phyloP scores from a whole-genome alignment of 2,797 vertebrate species.

The Rhodeus uyekii region DNA sequence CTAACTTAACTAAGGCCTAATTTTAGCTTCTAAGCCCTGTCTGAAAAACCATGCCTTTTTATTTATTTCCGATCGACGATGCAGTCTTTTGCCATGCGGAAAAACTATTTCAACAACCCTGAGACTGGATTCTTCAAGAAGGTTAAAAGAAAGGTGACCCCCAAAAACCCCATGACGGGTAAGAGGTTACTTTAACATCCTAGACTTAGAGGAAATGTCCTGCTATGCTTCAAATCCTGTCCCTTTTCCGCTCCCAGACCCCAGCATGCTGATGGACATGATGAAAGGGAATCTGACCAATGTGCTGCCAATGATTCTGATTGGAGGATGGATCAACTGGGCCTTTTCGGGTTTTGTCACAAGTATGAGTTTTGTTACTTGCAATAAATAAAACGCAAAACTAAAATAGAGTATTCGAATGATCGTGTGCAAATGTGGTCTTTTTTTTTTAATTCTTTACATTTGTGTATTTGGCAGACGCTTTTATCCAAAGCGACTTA shows the following conservation, averaged over 20 bases:
- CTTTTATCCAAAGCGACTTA: too few relatives aligned
- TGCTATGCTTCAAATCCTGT: neutral
- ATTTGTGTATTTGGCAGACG: too few relatives aligned
- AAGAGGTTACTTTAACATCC: neutral
- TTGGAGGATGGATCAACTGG: slow-evolving; percentile 90
- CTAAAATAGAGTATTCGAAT: neutral
- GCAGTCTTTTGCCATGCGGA: slow-evolving; percentile 84
- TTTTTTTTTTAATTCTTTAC: too few relatives aligned
- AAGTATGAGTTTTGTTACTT: slow-evolving; percentile 72
- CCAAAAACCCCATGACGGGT: slow-evolving; percentile 86
- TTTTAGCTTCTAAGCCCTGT: neutral
- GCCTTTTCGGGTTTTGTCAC: slow-evolving; percentile 87
- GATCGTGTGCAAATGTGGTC: neutral
- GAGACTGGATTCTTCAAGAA: slow-evolving; percentile 86
- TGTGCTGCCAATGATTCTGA: slow-evolving; percentile 85
- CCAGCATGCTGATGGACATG: slow-evolving; percentile 86
- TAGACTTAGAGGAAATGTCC: neutral
- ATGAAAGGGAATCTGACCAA: slow-evolving; percentile 88
- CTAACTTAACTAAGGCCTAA: too few relatives aligned
- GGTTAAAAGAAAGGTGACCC: slow-evolving; percentile 82
- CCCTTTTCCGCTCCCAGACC: slow-evolving; percentile 65
- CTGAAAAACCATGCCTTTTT: neutral
- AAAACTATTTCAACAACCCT: slow-evolving; percentile 81
- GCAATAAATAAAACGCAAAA: neutral
- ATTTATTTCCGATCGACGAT: neutral